Conservation (phyloP, 2,113 vertebrate species). For the Phasianus colchicus region DNA sequence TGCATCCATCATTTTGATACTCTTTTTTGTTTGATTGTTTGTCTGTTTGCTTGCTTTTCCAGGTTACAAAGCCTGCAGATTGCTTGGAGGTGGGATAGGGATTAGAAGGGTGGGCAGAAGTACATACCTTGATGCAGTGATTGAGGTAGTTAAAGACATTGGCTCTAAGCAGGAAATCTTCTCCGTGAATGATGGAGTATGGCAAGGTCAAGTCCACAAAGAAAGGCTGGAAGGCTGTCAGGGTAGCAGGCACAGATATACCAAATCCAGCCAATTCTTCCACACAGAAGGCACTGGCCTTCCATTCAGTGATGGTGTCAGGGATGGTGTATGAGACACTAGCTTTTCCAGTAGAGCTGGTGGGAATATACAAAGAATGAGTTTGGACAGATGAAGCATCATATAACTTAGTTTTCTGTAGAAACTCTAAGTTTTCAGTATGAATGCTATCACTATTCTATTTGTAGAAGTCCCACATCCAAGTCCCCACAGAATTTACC, state of each 20-base stretch:
- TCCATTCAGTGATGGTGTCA: slow-evolving; percentile 89
- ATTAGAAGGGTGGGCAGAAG: background rate
- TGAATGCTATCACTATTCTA: background rate
- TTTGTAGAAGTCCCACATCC: background rate
- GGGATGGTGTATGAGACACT: slow-evolving; percentile 72
- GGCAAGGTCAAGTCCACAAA: slow-evolving; percentile 86
- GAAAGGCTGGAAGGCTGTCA: slow-evolving; percentile 85
- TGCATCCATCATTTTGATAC: background rate
- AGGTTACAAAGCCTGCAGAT: background rate
- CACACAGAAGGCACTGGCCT: slow-evolving; percentile 84
- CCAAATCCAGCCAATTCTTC: slow-evolving; percentile 81
- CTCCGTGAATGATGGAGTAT: slow-evolving; percentile 82
- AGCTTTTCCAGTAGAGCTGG: slow-evolving; percentile 57
- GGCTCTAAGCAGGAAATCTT: slow-evolving; percentile 82
- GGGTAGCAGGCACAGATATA: slow-evolving; percentile 65
- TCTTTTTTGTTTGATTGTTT: background rate
- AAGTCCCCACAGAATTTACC: background rate
- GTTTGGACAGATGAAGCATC: background rate
- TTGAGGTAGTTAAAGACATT: slow-evolving; percentile 78
- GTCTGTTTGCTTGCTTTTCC: too few relatives aligned
- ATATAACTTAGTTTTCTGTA: background rate
- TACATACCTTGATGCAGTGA: slow-evolving; percentile 56
- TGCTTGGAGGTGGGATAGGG: background rate
- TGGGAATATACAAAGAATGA: background rate
- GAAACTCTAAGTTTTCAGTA: background rate